phyloP scores from a whole-genome alignment of 53 echinoderm and acorn worm genomes.

The Antedon mediterranea region DNA sequence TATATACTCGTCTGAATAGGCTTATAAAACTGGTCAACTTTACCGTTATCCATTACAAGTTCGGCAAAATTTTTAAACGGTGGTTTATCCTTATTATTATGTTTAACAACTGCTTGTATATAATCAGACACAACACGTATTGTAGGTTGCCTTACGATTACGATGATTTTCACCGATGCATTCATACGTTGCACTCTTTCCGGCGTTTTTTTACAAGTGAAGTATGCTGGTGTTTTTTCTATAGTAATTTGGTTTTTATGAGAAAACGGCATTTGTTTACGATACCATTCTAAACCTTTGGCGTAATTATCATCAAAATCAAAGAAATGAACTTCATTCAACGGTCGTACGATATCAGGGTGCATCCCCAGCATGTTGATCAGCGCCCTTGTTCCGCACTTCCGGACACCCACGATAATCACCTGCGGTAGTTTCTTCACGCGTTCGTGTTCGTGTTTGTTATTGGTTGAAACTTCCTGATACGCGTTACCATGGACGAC shows the following conservation, averaged over 20 bases:
- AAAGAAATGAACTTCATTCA: constrained; percentile 62
- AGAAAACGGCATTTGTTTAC: constrained; percentile 61
- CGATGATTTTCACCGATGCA: constrained; percentile 36
- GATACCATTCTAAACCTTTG: constrained; percentile 65
- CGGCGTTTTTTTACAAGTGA: constrained; percentile 48
- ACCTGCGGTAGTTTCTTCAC: constrained; percentile 44
- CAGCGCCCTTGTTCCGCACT: constrained; percentile 93
- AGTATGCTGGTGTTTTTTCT: constrained; percentile 82
- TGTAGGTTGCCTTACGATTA: constrained; percentile 78
- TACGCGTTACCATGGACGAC: neutral
- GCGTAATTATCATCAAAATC: constrained; percentile 58
- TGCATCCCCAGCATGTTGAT: constrained; percentile 76
- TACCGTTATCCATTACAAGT: constrained; percentile 18
- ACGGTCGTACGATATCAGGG: constrained; percentile 62
- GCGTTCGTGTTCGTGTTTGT: neutral
- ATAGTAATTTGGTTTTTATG: constrained; percentile 62
- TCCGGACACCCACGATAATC: constrained; percentile 77
- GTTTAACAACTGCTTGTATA: constrained; percentile 22
- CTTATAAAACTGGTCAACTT: constrained; percentile 46
- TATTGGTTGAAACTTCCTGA: neutral
- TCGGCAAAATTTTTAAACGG: constrained; percentile 33
- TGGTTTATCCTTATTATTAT: neutral
- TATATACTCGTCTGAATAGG: constrained; percentile 67
- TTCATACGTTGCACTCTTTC: constrained; percentile 46
- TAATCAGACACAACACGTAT: constrained; percentile 67